Conservation (phyloP, 1,140 invertebrate genomes). For the Drosophila grimshawi region DNA sequence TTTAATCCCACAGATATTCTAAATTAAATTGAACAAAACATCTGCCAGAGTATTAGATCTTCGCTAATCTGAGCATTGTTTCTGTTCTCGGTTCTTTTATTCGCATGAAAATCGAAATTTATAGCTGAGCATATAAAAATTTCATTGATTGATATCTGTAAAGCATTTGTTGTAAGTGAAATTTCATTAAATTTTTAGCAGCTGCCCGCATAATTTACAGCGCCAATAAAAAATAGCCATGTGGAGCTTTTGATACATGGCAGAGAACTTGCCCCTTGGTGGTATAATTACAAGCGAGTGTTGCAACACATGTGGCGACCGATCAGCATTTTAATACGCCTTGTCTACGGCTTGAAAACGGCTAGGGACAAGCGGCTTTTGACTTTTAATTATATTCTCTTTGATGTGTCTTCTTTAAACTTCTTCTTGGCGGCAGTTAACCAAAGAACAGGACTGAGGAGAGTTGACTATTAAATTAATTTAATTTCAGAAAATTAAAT, state of each 20-base stretch:
- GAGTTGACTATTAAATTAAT: not conserved
- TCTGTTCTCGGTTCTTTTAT: slow-evolving; percentile 15
- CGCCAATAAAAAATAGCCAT: slow-evolving; percentile 69
- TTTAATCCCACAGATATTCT: no score
- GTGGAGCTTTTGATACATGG: slow-evolving; percentile 28
- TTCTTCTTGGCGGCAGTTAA: no score
- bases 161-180: slow-evolving; percentile 66
- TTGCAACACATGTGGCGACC: slow-evolving; percentile 25
- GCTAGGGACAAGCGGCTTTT: slow-evolving; percentile 25
- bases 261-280: slow-evolving; percentile 34
- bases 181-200: slow-evolving; percentile 70
- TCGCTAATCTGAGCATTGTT: not conserved
- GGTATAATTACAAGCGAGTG: slow-evolving; percentile 46
- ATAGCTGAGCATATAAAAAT: slow-evolving; percentile 62
- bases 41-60: slow-evolving; percentile 6
- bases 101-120: slow-evolving; percentile 65
- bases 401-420: slow-evolving; percentile 11
- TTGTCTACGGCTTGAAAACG: slow-evolving; percentile 2
- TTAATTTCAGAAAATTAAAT: no score
- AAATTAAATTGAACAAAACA: no score
- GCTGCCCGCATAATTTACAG: slow-evolving; percentile 48
- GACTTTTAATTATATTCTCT: slow-evolving; percentile 39
- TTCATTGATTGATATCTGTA: slow-evolving; percentile 73
- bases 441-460: no score
- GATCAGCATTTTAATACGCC: slow-evolving; percentile 4